A percentile compares a stretch with the other conserved stretches of the same genome.
These are phyloP conservation scores for Hypena proboscidalis DNA, from an alignment of 2,888 invertebrate genomes.

Conservation along the genomic window DNA sequence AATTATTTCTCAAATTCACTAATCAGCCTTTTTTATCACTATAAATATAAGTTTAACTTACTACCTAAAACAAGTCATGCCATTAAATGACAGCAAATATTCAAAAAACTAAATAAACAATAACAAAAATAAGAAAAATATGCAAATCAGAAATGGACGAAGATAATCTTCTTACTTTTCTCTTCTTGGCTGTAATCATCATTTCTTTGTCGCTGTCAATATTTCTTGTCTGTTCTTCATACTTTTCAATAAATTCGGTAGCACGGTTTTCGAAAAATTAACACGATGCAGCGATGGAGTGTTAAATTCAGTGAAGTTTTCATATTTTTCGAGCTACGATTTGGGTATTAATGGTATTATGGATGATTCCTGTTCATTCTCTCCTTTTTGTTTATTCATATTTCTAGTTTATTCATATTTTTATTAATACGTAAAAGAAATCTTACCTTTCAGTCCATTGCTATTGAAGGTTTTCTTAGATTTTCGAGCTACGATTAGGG, in stretches of 20 bases:
- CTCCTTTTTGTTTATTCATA: constrained; percentile 2
- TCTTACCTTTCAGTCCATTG: too few relatives aligned
- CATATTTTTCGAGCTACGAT: constrained; percentile 5
- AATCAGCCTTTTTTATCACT: too few relatives aligned
- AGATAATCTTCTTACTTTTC: constrained; percentile 4
- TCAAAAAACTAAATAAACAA: neutral
- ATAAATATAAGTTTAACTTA: too few relatives aligned
- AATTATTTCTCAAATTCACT: too few relatives aligned
- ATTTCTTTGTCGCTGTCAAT: constrained; percentile 2
- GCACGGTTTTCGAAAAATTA: constrained; percentile 3
- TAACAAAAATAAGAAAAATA: too few relatives aligned
- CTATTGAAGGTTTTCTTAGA: too few relatives aligned
- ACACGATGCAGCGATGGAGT: constrained; percentile 6
- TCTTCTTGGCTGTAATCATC: constrained; percentile 5
- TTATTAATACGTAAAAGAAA: too few relatives aligned
- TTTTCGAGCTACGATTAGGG: constrained; percentile 4
- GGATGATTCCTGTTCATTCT: constrained; percentile 4
- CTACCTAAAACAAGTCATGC: too few relatives aligned
- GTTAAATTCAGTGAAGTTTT: constrained; percentile 2
- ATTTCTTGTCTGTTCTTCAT: constrained; percentile 1
- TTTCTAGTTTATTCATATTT: too few relatives aligned
- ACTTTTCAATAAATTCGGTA: constrained; percentile 5
- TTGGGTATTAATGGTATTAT: constrained; percentile 6
- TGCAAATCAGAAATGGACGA: too few relatives aligned
- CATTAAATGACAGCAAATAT: neutral